Conservation (phyloP, 2,797 vertebrate genomes). For the Sciaenops ocellatus region DNA sequence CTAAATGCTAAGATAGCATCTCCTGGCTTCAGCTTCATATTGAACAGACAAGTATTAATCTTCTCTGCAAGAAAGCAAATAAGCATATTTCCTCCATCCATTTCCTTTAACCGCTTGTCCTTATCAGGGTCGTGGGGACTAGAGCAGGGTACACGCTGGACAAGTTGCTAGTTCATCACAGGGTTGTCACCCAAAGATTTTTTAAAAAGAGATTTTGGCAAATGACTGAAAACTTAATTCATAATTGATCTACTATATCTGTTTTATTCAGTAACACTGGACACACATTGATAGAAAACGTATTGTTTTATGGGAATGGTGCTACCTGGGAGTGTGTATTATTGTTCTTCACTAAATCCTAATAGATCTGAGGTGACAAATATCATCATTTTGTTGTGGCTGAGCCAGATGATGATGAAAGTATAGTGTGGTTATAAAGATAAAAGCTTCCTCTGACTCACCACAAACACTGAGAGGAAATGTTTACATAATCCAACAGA, state of each 20-base stretch:
- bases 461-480: conserved; percentile 29
- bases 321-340: neutral
- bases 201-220: neutral
- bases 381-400: conserved; percentile 14
- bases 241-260: neutral
- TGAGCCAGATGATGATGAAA: conserved; percentile 46
- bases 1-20: neutral
- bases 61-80: neutral
- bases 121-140: too few species aligned
- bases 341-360: conserved; percentile 2
- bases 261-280: neutral
- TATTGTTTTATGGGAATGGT: neutral
- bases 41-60: neutral
- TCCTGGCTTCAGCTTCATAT: neutral
- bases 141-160: too few species aligned
- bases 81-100: neutral
- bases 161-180: too few species aligned
- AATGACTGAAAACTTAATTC: neutral
- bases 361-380: conserved; percentile 12
- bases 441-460: conserved; percentile 59
- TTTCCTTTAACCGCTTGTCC: too few species aligned
- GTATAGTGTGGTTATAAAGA: conserved; percentile 39
- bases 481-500: conserved; percentile 31
- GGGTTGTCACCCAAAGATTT: too few species aligned
- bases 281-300: neutral